Evolutionary conservation across 2,113 vertebrate species (phyloP).

Genomic region (Hydropotes inermis): DNA sequence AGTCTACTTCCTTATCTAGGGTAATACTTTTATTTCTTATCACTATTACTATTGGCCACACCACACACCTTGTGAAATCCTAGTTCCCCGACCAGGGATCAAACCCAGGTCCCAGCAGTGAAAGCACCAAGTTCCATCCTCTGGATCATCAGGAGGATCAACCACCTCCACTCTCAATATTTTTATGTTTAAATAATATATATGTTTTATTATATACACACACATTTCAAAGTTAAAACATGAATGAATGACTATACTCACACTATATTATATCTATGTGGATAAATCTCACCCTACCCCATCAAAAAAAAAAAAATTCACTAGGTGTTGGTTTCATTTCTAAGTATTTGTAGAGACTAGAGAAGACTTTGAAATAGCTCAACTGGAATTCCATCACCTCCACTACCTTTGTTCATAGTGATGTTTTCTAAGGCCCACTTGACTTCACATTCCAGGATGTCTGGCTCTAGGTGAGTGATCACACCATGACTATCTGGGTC

Average conservation of each 20-base stretch:
- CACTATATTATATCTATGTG: not conserved
- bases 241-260: not conserved
- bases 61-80: not conserved
- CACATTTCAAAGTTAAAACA: slow-evolving; percentile 18
- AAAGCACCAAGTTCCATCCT: not conserved
- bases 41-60: not conserved
- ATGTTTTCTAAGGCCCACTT: too few species aligned
- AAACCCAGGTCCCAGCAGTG: not conserved
- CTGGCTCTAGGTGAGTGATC: too few species aligned
- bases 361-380: not conserved
- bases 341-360: not conserved
- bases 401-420: too few species aligned
- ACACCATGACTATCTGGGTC: too few species aligned
- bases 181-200: not conserved
- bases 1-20: not conserved
- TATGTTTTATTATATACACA: not conserved
- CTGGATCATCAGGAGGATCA: not conserved
- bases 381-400: too few species aligned
- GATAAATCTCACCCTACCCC: not conserved
- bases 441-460: too few species aligned
- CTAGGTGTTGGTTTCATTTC: not conserved
- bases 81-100: not conserved
- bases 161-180: not conserved
- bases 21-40: not conserved
- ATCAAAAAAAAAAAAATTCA: not conserved